Evolutionary conservation across 2,888 invertebrate species (phyloP), one percentile per base, ranked within the genome.

Genomic region (Hirtodrosophila confusa): DNA sequence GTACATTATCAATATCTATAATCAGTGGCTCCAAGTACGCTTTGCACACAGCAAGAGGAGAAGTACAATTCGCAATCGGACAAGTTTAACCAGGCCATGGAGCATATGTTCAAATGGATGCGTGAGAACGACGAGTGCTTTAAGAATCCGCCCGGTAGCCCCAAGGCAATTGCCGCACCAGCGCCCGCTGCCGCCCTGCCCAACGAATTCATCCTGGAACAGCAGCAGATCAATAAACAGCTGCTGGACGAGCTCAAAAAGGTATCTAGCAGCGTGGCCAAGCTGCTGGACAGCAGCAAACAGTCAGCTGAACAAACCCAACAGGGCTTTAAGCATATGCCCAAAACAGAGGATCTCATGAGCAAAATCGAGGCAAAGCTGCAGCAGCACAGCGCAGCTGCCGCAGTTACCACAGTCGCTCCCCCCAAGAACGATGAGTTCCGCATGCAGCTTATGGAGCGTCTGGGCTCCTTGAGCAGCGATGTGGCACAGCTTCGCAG

Each of bases 361-460:
- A 73, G 68, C 3, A 89, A 89, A 63, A 89, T 92, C 47, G 91
- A 92, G 60, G 88, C 84, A 7, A 90, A 88, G 73, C 68, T 92
- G 11, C 47, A 89, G 88, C 63, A 90, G 87, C 62, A 91, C 27
- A 55, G 29, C 8, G 17, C 17, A 17, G 73, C 88, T 39, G 64
- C 78, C 2, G 76, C 83, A 3, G 74, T 80, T 0, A 82, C 89
- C 11, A 75, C 89, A 0, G 56, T 75, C 3, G 66, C 86, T 10
- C 90, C 90, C 8, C 70, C 79, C 24, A 91, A 91, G 57, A 90
- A 92, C 36, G 86, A 91, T 10, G 91, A 92, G 41, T 91, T 93
- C 8, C 92, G 92, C 72, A 89, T 90, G 44, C 91, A 92, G 73
- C 89, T 93, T 0, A 77, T 92, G n/a, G 90, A 91, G 36, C 91